Percentiles rank a stretch among this genome's conserved stretches.
These are phyloP conservation scores for Lepus timidus DNA, from an alignment of 2,113 vertebrate species.

Conservation along the genomic window DNA sequence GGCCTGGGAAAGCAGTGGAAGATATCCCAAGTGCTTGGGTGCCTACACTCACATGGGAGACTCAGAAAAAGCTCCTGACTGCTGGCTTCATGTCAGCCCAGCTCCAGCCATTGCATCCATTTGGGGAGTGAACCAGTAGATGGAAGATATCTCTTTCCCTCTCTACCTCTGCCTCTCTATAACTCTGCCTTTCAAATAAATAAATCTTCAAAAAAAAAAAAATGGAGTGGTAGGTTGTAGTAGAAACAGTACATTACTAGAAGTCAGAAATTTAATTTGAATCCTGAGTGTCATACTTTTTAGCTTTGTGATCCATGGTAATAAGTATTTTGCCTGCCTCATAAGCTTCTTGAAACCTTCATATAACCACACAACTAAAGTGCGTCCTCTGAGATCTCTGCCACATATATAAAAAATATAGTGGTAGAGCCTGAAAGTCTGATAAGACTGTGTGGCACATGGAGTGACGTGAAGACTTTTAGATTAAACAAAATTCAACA, in stretches of 20 bases:
- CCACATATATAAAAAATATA: constrained; percentile 21
- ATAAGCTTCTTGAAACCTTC: constrained; percentile 17
- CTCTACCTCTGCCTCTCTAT: no score
- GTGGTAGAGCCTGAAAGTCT: constrained; percentile 5
- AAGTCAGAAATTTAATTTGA: constrained; percentile 35
- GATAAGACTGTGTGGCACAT: neutral
- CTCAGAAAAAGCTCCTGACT: no score
- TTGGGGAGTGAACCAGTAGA: no score
- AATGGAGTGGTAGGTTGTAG: neutral
- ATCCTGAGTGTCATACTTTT: neutral
- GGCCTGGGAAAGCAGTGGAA: no score
- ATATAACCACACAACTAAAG: neutral
- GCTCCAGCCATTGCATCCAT: no score
- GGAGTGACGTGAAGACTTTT: constrained; percentile 19
- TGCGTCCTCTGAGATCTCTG: neutral
- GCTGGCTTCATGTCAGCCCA: no score
- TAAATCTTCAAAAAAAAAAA: neutral
- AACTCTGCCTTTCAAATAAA: no score
- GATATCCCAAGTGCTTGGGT: no score
- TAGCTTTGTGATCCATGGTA: constrained; percentile 15
- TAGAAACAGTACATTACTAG: neutral
- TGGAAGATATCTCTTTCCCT: no score
- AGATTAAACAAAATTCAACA: constrained; percentile 50
- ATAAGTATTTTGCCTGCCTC: neutral
- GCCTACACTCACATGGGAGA: no score